phyloP scores from a whole-genome alignment of 2,797 vertebrate species.

The Artibeus lituratus region DNA sequence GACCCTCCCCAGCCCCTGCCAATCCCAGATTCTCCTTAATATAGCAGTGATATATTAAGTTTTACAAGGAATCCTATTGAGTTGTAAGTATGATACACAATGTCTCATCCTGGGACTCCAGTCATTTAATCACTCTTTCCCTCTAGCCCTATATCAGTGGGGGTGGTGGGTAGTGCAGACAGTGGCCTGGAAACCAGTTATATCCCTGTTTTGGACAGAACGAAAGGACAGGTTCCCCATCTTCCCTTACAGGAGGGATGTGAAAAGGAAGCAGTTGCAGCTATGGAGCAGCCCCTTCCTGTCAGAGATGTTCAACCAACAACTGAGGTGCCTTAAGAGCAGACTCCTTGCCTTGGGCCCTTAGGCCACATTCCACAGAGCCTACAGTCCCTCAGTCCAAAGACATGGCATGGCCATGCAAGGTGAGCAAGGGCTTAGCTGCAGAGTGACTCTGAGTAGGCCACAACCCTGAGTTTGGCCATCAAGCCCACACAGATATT shows the following conservation, averaged over 20 bases:
- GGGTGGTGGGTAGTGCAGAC: background rate
- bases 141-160: background rate
- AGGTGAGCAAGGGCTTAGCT: background rate
- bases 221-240: background rate
- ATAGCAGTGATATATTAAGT: background rate
- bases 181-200: background rate
- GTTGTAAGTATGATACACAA: background rate
- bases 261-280: background rate
- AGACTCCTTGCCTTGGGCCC: background rate
- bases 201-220: background rate
- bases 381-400: background rate
- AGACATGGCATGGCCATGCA: background rate
- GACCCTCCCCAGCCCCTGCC: no score
- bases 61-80: background rate
- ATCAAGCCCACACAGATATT: background rate
- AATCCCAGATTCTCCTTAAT: background rate
- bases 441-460: background rate
- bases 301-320: background rate
- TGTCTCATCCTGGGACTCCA: background rate
- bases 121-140: background rate
- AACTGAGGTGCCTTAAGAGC: background rate
- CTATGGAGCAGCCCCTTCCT: background rate
- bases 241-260: background rate
- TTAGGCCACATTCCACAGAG: background rate
- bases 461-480: background rate